phyloP scores from a whole-genome alignment of 1,140 invertebrate species.

The Hylaeus anthracinus region DNA sequence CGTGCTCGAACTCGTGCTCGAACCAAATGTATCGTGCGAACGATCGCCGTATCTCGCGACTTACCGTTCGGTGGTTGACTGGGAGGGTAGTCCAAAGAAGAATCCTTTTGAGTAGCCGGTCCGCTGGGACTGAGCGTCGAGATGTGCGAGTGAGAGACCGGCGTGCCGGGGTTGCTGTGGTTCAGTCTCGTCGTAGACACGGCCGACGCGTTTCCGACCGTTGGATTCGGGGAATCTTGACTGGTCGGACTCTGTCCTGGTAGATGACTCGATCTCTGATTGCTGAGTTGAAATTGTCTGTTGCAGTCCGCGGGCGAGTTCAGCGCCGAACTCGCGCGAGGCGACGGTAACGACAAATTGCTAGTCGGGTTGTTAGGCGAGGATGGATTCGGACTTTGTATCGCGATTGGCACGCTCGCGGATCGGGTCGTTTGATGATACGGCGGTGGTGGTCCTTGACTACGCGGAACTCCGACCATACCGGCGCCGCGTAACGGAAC shows the following conservation, averaged over 20 bases:
- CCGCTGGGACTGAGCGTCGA: constrained; percentile 80
- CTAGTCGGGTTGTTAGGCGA: constrained; percentile 87
- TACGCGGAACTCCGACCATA: constrained; percentile 82
- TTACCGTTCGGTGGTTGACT: constrained; percentile 79
- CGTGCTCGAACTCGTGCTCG: too few relatives aligned
- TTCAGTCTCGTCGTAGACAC: constrained; percentile 81
- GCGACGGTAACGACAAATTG: constrained; percentile 87
- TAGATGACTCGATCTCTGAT: constrained; percentile 79
- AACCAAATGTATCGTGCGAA: constrained; percentile 1
- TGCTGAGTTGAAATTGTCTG: constrained; percentile 79
- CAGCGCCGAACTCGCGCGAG: constrained; percentile 85
- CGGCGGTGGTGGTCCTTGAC: constrained; percentile 93
- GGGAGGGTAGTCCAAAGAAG: constrained; percentile 74
- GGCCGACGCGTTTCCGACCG: constrained; percentile 64
- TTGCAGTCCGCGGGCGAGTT: constrained; percentile 86
- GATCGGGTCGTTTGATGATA: constrained; percentile 91
- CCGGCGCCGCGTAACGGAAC: constrained; percentile 79
- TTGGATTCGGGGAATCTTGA: constrained; percentile 82
- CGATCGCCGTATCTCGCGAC: background rate
- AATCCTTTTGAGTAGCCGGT: constrained; percentile 75
- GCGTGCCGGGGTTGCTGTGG: constrained; percentile 87
- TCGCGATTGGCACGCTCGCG: constrained; percentile 91
- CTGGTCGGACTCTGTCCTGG: constrained; percentile 86
- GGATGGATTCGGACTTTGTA: constrained; percentile 86
- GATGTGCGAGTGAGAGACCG: constrained; percentile 85